Conservation (phyloP, 2,797 vertebrate species). For the Sebastes miniatus region DNA sequence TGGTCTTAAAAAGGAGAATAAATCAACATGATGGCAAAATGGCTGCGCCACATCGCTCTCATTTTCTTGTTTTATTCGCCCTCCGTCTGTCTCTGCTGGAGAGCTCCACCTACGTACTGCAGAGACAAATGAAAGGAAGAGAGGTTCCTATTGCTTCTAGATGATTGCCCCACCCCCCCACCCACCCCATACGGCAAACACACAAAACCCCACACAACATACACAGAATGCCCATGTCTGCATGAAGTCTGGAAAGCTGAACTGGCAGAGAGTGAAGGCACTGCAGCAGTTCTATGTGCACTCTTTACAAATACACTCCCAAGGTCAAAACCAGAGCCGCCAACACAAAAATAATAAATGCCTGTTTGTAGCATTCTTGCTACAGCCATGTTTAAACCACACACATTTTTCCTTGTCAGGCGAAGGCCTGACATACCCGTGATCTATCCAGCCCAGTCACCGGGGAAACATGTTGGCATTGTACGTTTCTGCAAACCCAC, state of each 20-base stretch:
- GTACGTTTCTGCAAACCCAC: background rate
- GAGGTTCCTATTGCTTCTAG: slow-evolving; percentile 40
- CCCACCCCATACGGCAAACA: background rate
- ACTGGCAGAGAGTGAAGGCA: background rate
- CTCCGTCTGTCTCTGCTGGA: slow-evolving; percentile 30
- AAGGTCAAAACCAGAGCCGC: background rate
- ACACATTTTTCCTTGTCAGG: background rate
- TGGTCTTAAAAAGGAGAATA: slow-evolving; percentile 24
- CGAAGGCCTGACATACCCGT: background rate
- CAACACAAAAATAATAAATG: background rate
- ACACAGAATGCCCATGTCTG: slow-evolving; percentile 17
- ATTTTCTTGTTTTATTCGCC: slow-evolving; percentile 46
- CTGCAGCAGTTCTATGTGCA: background rate
- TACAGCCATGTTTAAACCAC: background rate
- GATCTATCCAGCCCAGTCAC: too few species aligned
- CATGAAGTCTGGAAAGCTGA: slow-evolving; percentile 16
- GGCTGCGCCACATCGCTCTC: slow-evolving; percentile 26
- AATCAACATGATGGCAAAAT: slow-evolving; percentile 45
- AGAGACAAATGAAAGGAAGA: slow-evolving; percentile 40
- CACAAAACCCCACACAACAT: background rate
- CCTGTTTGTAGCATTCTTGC: background rate
- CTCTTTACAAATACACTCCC: slow-evolving; percentile 7
- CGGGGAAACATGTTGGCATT: too few species aligned
- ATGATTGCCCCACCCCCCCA: slow-evolving; percentile 14
- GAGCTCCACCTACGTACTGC: slow-evolving; percentile 56